Evolutionary conservation across 2,113 vertebrate genomes (phyloP).

Genomic region (Pachycephala philippinensis): DNA sequence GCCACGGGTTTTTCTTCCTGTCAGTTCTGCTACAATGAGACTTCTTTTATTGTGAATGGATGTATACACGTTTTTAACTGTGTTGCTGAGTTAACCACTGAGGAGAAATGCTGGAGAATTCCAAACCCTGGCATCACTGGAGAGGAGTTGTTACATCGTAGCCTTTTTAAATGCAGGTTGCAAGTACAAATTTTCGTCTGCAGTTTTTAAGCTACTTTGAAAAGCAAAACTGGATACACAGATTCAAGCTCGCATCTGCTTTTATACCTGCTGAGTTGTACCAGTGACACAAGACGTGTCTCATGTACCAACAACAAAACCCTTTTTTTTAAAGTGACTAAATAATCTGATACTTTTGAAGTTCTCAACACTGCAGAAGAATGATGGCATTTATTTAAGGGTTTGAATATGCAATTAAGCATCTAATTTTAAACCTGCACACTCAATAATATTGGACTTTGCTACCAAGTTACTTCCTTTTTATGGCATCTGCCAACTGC

Average conservation of each 20-base stretch:
- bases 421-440: constrained; percentile 37
- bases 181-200: neutral
- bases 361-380: neutral
- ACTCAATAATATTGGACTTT: constrained; percentile 26
- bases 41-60: neutral
- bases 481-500: constrained; percentile 15
- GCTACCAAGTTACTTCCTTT: constrained; percentile 17
- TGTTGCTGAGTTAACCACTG: neutral
- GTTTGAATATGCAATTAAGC: constrained; percentile 11
- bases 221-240: neutral
- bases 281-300: neutral
- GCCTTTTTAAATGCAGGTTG: neutral
- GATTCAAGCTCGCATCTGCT: neutral
- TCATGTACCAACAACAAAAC: neutral
- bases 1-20: neutral
- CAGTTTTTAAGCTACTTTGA: neutral
- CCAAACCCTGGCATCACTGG: fast-evolving
- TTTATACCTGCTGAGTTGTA: neutral
- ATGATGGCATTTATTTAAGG: neutral
- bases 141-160: neutral
- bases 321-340: neutral
- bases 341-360: neutral
- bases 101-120: neutral
- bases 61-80: neutral
- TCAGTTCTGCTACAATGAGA: neutral